Conservation (phyloP, 2,888 invertebrate genomes). For the Crocallis elinguaria region DNA sequence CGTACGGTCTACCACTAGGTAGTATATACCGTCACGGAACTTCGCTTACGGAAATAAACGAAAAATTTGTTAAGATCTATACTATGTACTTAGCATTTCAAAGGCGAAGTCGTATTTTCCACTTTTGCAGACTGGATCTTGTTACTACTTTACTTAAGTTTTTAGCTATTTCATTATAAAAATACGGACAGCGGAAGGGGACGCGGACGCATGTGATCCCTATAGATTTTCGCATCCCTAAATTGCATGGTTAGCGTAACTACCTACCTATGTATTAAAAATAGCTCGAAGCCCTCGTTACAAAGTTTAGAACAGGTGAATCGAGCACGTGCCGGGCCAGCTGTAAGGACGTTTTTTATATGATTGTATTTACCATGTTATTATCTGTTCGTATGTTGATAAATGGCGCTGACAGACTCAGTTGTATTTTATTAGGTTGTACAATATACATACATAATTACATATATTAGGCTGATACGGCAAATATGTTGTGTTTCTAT, state of each 20-base stretch:
- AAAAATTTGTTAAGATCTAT: too few species aligned
- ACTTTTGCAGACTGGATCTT: too few species aligned
- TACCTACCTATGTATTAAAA: neutral
- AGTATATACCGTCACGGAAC: too few species aligned
- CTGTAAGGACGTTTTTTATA: slow-evolving; percentile 53
- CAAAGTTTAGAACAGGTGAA: slow-evolving; percentile 66
- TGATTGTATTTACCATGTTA: slow-evolving; percentile 44
- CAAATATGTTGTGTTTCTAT: too few species aligned
- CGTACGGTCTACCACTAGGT: too few species aligned
- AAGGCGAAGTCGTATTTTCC: too few species aligned
- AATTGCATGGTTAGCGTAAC: neutral
- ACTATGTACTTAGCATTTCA: too few species aligned
- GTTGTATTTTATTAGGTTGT: too few species aligned
- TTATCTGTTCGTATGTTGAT: slow-evolving; percentile 45
- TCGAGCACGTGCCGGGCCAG: slow-evolving; percentile 70
- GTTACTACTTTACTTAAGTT: too few species aligned
- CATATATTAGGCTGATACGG: neutral
- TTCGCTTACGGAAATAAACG: too few species aligned
- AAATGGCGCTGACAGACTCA: slow-evolving; percentile 31
- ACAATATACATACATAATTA: neutral
- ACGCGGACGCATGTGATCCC: neutral
- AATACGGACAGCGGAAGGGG: neutral
- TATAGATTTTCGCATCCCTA: neutral
- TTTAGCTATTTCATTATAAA: too few species aligned
- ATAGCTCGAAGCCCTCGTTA: neutral